Evolutionary conservation across 2,113 vertebrate genomes (phyloP).

Genomic region (Myanophis thanlyinensis): DNA sequence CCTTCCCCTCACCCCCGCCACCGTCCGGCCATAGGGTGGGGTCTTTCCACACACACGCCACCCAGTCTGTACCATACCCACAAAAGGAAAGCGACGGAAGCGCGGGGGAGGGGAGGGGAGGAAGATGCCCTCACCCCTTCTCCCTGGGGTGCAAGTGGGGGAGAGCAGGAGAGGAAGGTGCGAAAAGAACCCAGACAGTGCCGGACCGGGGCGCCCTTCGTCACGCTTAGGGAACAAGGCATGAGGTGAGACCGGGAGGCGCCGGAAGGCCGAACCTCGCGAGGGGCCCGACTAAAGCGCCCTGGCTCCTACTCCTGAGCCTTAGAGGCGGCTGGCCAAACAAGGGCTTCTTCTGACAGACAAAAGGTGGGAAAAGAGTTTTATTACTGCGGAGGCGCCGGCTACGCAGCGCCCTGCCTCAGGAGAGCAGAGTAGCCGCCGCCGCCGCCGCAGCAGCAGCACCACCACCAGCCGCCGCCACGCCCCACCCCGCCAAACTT

Average conservation of each 20-base stretch:
- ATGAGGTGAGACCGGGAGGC: not conserved
- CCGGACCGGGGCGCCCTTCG: not conserved
- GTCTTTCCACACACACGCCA: conserved; percentile 5
- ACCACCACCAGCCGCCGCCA: not conserved
- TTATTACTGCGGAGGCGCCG: conserved; percentile 52
- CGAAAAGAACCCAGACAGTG: not conserved
- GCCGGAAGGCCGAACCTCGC: not conserved
- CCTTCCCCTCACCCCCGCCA: not conserved
- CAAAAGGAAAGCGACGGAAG: not conserved
- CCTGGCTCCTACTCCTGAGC: not conserved
- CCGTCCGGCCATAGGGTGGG: conserved; percentile 8
- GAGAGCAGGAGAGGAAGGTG: not conserved
- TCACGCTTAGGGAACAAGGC: not conserved
- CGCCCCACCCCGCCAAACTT: conserved; percentile 23
- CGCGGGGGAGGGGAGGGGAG: not conserved
- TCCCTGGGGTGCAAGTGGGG: not conserved
- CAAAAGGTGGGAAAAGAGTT: conserved; percentile 31
- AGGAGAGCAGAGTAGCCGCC: not conserved
- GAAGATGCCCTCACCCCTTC: not conserved
- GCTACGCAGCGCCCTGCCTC: conserved; percentile 32
- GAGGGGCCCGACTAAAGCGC: not conserved
- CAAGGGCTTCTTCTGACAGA: not conserved
- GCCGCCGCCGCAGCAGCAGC: not conserved
- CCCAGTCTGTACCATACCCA: too few species aligned
- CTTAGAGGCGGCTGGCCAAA: not conserved